Percentiles rank a stretch among this genome's conserved stretches.
Evolutionary conservation across 2,888 invertebrate species (phyloP).

Genomic region (Polymixis flavicincta): DNA sequence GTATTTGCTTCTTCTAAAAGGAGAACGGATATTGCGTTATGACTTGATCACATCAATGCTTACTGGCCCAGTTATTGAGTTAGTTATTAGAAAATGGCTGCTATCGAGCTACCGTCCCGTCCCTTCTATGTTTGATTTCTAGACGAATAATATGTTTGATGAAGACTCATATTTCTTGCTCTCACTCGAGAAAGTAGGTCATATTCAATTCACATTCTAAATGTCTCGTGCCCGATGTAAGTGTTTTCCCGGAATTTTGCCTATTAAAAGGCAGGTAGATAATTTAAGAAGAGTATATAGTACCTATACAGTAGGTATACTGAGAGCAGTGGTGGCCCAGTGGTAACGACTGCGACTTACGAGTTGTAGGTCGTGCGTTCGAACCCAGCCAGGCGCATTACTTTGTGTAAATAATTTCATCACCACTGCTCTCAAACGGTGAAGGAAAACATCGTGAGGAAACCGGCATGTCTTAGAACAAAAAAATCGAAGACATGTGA

Average conservation of each 20-base stretch:
- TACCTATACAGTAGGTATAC: too few species aligned
- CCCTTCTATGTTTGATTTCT: conserved; percentile 21
- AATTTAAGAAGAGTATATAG: not conserved
- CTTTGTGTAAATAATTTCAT: too few species aligned
- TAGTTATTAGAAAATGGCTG: conserved; percentile 30
- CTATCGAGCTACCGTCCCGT: not conserved
- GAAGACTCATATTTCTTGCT: conserved; percentile 23
- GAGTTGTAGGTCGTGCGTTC: too few species aligned
- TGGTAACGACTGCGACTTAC: too few species aligned
- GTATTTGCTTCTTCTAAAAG: conserved; percentile 44
- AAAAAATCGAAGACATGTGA: too few species aligned
- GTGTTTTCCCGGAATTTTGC: not conserved
- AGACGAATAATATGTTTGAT: conserved; percentile 22
- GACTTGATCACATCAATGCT: conserved; percentile 35
- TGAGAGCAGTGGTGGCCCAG: too few species aligned
- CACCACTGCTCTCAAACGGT: too few species aligned
- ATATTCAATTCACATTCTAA: not conserved
- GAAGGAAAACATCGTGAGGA: too few species aligned
- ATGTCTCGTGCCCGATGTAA: not conserved
- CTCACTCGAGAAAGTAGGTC: conserved; percentile 3
- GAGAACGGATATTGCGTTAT: conserved; percentile 37
- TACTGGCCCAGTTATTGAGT: conserved; percentile 13
- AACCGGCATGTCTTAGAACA: too few species aligned
- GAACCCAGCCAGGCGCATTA: too few species aligned
- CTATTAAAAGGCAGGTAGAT: not conserved